Evolutionary conservation across 2,113 vertebrate species (phyloP).

Genomic region (Lichenostomus cassidix): DNA sequence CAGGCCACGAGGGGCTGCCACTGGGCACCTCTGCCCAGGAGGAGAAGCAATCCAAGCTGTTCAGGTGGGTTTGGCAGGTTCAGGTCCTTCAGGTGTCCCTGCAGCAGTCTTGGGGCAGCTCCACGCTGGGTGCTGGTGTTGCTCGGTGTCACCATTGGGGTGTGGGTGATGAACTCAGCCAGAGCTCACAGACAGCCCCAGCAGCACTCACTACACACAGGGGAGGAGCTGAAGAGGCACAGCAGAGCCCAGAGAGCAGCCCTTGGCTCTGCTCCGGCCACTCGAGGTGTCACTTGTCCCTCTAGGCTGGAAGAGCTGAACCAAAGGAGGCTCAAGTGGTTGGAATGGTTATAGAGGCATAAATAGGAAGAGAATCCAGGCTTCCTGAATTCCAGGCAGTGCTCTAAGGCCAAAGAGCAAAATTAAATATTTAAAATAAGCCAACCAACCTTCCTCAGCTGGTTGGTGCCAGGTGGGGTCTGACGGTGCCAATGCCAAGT

Average conservation of each 20-base stretch:
- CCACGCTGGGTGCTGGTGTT: neutral
- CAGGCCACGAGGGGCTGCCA: neutral
- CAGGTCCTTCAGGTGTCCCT: neutral
- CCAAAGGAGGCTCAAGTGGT: neutral
- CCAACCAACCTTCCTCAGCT: neutral
- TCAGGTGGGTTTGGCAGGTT: neutral
- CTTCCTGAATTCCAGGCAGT: neutral
- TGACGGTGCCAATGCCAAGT: fast-evolving
- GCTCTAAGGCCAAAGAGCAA: neutral
- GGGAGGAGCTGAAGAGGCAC: neutral
- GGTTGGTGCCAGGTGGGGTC: neutral
- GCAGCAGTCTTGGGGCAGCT: neutral
- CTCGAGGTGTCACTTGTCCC: neutral
- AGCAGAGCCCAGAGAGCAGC: fast-evolving
- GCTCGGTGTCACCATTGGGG: neutral
- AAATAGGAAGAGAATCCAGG: neutral
- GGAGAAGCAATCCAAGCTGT: no score
- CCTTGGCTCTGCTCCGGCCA: fast-evolving
- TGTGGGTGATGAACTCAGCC: neutral
- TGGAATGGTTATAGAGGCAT: neutral
- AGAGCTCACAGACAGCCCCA: neutral
- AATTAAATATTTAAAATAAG: neutral
- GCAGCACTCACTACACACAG: fast-evolving
- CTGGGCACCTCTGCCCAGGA: neutral
- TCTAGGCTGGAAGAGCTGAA: neutral